Base-by-base conservation (phyloP, 1,140 invertebrate genomes). In the Panagrolaimus sp. region DNA sequence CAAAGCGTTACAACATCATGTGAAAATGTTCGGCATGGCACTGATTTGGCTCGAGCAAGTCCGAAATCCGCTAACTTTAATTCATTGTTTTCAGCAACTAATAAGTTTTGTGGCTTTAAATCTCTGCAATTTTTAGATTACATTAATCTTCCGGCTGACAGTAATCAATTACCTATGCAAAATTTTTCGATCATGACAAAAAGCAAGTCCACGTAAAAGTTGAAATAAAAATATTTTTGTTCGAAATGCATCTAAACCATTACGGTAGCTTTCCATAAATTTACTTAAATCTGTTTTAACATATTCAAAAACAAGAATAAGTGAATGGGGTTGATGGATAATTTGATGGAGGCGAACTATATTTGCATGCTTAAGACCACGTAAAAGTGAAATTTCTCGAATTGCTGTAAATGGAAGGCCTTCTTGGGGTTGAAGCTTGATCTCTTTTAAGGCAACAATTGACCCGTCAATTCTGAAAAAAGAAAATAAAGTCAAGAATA, bases 261-360 rank as follows among this genome's bases (percentile, higher is more conserved):
- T 51, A 13, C 65, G 65, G 65, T 79, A 76, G 14, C 72, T 47
- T 61, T 82, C 95, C 89, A 98, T 90, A 84, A 96, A 98, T 85
- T 97, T 94, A 77, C 92, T 94, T 79, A 98, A 87, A 86, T 97
- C 94, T 72, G 93, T 96, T 85, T 96, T 93, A 84, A 69, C 78
- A 70, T 51, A 43, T 31, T 65, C 20, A 53, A 63, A 46, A 53
- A 64, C 25, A 85, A 98, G 96, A 20, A 93, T 96, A 71, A 98
- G 88, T 61, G 93, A 94, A 85, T 94, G 91, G 77, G 91, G 88
- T 57, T 93, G 96, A 85, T 96, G 93, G 76, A 97, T 92, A 57
- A 98, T 97, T 86, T 98, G 94, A 86, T 97, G 93, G 68, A 98
- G 85, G 44, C 92, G 96, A 44, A 98, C 93, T 79, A 98, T 96